A percentile compares a stretch with the other conserved stretches of the same genome.
phyloP scores from a whole-genome alignment of 2,113 vertebrate species.

The Amphiprion ocellaris region DNA sequence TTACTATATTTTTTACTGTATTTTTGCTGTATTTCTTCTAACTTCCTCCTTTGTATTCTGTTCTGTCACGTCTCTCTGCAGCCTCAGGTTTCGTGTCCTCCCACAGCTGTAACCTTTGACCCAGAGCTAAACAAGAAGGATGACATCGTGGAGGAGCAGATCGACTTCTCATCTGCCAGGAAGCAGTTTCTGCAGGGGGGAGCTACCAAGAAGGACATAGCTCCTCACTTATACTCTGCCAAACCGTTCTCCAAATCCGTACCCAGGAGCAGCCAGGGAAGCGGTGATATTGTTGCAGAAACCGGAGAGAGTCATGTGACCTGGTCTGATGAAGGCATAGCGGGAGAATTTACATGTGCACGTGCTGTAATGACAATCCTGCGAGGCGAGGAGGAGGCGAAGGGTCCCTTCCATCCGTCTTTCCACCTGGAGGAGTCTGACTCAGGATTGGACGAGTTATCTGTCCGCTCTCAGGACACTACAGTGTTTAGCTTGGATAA shows the following conservation, averaged over 20 bases:
- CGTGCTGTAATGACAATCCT: constrained; percentile 91
- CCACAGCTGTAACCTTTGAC: constrained; percentile 71
- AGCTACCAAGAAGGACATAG: constrained; percentile 83
- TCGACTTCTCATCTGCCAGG: constrained; percentile 93
- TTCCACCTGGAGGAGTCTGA: constrained; percentile 92
- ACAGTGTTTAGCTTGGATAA: constrained; percentile 95
- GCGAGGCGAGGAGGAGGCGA: constrained; percentile 91
- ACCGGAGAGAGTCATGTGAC: constrained; percentile 84
- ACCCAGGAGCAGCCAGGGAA: constrained; percentile 41
- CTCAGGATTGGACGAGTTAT: constrained; percentile 94
- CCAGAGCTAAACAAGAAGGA: constrained; percentile 85
- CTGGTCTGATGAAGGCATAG: constrained; percentile 85
- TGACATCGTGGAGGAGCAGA: constrained; percentile 93
- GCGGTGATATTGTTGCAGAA: constrained; percentile 56
- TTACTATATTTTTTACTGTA: too few species aligned
- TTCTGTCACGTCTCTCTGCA: constrained; percentile 25
- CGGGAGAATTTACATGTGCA: constrained; percentile 90
- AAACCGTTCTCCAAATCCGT: constrained; percentile 90
- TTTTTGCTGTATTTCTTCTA: not conserved
- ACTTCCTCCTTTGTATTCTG: not conserved
- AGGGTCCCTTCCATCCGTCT: constrained; percentile 70
- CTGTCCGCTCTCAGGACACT: constrained; percentile 94
- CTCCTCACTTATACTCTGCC: constrained; percentile 90
- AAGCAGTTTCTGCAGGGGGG: constrained; percentile 91
- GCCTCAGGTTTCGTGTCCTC: constrained; percentile 69